Evolutionary conservation across 1,140 invertebrate genomes (phyloP).

Genomic region (Agrypnia vestita): DNA sequence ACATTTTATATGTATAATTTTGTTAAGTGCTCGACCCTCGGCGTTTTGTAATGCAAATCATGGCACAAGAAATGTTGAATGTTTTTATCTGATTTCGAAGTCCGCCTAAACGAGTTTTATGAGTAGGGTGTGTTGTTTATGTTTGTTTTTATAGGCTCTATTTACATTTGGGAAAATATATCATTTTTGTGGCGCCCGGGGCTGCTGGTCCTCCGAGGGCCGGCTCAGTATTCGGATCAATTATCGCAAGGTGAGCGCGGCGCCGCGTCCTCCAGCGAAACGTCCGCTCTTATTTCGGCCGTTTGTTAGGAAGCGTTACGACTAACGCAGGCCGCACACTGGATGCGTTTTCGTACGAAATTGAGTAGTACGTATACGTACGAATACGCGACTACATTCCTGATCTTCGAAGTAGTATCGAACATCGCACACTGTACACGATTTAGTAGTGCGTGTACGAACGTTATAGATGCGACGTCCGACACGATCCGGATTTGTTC

Average conservation of each 20-base stretch:
- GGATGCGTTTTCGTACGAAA: too few relatives aligned
- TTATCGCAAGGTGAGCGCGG: conserved; percentile 55
- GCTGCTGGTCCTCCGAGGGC: conserved; percentile 51
- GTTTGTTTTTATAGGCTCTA: conserved; percentile 43
- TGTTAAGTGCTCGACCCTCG: not conserved
- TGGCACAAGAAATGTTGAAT: conserved; percentile 19
- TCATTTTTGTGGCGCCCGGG: conserved; percentile 33
- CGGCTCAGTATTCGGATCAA: conserved; percentile 50
- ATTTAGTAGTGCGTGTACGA: too few relatives aligned
- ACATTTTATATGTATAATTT: too few relatives aligned
- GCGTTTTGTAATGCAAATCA: conserved; percentile 28
- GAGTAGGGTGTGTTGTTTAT: conserved; percentile 50
- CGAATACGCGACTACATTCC: too few relatives aligned
- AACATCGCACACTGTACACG: too few relatives aligned
- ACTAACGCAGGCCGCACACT: too few relatives aligned
- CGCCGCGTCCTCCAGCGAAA: not conserved
- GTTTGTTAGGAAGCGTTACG: conserved; percentile 1
- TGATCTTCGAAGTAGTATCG: too few relatives aligned
- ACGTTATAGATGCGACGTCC: too few relatives aligned
- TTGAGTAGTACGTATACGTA: too few relatives aligned
- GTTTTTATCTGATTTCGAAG: conserved; percentile 32
- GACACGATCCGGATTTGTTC: too few relatives aligned
- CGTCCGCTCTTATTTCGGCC: not conserved
- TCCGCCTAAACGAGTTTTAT: conserved; percentile 44
- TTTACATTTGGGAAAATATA: conserved; percentile 46